phyloP scores from a whole-genome alignment of 2,888 invertebrate species.

The Eledona agricola region DNA sequence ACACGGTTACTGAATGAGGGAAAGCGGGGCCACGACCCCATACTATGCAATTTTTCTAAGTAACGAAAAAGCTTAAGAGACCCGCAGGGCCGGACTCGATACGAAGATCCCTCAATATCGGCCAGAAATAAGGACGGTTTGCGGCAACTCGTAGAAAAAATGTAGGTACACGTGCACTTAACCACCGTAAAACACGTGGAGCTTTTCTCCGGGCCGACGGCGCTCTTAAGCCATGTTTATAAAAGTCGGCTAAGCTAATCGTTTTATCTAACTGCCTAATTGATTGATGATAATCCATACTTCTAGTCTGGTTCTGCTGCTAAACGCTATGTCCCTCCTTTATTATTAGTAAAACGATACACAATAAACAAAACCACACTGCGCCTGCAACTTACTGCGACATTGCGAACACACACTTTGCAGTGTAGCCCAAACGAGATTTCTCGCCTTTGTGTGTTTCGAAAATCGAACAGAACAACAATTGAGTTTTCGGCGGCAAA shows the following conservation, averaged over 20 bases:
- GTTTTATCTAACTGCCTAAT: neutral
- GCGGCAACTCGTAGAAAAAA: too few relatives aligned
- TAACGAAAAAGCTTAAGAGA: too few relatives aligned
- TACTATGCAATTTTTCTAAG: too few relatives aligned
- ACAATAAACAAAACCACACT: constrained; percentile 18
- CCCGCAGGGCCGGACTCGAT: too few relatives aligned
- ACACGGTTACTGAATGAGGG: neutral
- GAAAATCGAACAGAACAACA: constrained; percentile 21
- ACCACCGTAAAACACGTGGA: too few relatives aligned
- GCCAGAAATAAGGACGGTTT: too few relatives aligned
- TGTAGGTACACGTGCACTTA: too few relatives aligned
- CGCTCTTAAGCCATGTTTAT: too few relatives aligned
- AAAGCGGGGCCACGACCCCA: neutral
- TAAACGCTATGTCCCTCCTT: too few relatives aligned
- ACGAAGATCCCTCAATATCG: too few relatives aligned
- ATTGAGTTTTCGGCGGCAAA: constrained; percentile 1
- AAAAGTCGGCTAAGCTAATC: neutral
- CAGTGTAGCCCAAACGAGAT: constrained; percentile 61
- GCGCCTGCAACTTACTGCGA: constrained; percentile 60
- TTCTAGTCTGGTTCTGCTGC: too few relatives aligned
- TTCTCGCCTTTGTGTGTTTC: constrained; percentile 58
- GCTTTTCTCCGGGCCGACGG: too few relatives aligned
- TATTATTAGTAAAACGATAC: constrained; percentile 18
- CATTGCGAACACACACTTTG: constrained; percentile 61
- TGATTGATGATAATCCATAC: neutral